Evolutionary conservation across 2,113 vertebrate species (phyloP), one percentile per base, ranked within the genome.

Genomic region (Coturnix japonica): DNA sequence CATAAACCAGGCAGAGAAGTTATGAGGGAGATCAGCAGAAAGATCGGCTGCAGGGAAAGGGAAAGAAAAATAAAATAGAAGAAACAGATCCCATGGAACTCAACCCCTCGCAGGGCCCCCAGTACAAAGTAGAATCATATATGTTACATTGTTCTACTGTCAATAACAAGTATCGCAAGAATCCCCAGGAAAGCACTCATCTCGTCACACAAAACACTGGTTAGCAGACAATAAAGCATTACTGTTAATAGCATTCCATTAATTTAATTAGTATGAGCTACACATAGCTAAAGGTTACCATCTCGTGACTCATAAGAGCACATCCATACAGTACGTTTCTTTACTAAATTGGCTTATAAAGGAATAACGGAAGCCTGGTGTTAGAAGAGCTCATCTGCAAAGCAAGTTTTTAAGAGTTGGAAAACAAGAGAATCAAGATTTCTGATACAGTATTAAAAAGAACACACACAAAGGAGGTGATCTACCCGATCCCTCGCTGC

Each of bases 41-140:
- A 56, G 11, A 41, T 39, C 31, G 56, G 30, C 41, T 66, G 25
- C 3, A 1, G 13, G 4, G 7, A 3, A 4, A 13, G 1, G 51
- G 16, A 7, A 7, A 28, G 28, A 28, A 28, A 15, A 14, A 22
- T 10, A 11, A 28, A 14, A 30, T 9, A 20, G 28, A 41, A 11
- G 81, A 93, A 0, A 9, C 15, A 87, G 11, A 35, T 35, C 49
- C 67, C 37, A 6, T 9, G 81, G 30, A 79, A 47, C 7, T 65
- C 65, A 23, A n/a, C 17, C 51, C n/a, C 56, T 81, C 20, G 31
- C 11, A 63, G 12, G 19, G 41, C 28, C 31, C 13, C 16, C 30
- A 37, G 30, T 7, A 70, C 17, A 60, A 23, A 0, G 0, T 5
- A 33, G 33, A 57, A 74, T 39, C 26, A 71, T 33, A 3, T 2